Base-by-base conservation (phyloP, 2,888 invertebrate genomes). In the Nemotelus nigrinus region DNA sequence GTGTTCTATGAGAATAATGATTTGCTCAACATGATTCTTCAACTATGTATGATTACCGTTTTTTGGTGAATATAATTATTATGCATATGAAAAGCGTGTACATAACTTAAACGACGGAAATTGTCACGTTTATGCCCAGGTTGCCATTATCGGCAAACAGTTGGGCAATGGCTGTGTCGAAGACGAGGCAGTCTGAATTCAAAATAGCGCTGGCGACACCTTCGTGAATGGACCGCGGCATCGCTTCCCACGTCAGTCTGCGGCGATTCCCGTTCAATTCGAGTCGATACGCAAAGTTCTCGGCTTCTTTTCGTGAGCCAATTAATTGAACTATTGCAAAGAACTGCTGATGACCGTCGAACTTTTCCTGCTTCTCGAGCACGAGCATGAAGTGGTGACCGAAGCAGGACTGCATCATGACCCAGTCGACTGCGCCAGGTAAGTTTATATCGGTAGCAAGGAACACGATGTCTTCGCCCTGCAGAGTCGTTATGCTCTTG, bases 341-440 rank as follows among this genome's bases (percentile, higher is more conserved):
- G 87, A 97, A 97, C 85, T 97, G 96, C 84, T 96, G 96, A 85
- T 96, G 96, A 1, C 96, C 98, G 89, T 99, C 98, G 87, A 94
- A 96, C 86, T 99, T 99, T 84, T 98, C 98, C 88, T 98, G 97
- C 86, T 99, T 99, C 86, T 99, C 99, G 72, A 99, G 90, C 53
- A 99, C 99, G 81, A 99, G 90, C 99, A 99, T 99, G 85, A 99
- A 99, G 88, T 99, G 97, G 86, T 98, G 98, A 77, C 97, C 97
- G 87, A 99, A 99, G 88, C 99, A 99, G 47, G 97, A 97, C 88
- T 99, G 99, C 99, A 99, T 99, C 99, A 99, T 99, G 3, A 97
- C 97, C 98, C 98, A 99, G 87, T 99, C 98, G 7, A 99, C 98
- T 50, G 98, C 99, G 78, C 99, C 99, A 5, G 99, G 99, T 81